Percentiles rank a stretch among this genome's conserved stretches.
These are phyloP conservation scores for Labroides dimidiatus DNA, from an alignment of 2,797 vertebrate genomes.

Conservation along the genomic window DNA sequence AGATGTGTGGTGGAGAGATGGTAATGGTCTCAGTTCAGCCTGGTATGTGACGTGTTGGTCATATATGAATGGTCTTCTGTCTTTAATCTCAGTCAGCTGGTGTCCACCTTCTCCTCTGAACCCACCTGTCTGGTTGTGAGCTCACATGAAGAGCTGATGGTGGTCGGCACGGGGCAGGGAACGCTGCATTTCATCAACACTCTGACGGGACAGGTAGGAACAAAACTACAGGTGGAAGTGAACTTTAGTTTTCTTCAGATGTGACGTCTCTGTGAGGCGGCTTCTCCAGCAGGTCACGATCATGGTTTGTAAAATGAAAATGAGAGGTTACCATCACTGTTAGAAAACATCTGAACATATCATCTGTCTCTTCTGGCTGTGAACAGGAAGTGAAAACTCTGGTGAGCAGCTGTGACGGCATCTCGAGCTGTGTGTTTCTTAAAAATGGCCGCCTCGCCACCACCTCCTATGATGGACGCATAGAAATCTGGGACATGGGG, in stretches of 20 bases:
- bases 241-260: too few species aligned
- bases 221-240: background rate
- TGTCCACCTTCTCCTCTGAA: slow-evolving; percentile 77
- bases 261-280: too few species aligned
- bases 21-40: too few species aligned
- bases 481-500: slow-evolving; percentile 88
- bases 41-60: too few species aligned
- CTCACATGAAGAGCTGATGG: slow-evolving; percentile 74
- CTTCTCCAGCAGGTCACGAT: too few species aligned
- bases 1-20: background rate
- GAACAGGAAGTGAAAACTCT: slow-evolving; percentile 88
- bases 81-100: slow-evolving; percentile 64
- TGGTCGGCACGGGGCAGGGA: slow-evolving; percentile 85
- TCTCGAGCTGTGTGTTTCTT: slow-evolving; percentile 86
- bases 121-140: slow-evolving; percentile 81
- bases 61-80: background rate
- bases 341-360: background rate
- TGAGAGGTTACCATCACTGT: too few species aligned
- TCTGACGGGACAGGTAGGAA: slow-evolving; percentile 85
- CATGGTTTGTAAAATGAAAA: too few species aligned
- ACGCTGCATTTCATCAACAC: slow-evolving; percentile 83
- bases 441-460: slow-evolving; percentile 79
- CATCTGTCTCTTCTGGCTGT: background rate
- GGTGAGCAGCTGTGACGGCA: slow-evolving; percentile 86
- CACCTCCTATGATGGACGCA: slow-evolving; percentile 85